Conservation (phyloP, 2,888 invertebrate species). For the Eudemis profundana region DNA sequence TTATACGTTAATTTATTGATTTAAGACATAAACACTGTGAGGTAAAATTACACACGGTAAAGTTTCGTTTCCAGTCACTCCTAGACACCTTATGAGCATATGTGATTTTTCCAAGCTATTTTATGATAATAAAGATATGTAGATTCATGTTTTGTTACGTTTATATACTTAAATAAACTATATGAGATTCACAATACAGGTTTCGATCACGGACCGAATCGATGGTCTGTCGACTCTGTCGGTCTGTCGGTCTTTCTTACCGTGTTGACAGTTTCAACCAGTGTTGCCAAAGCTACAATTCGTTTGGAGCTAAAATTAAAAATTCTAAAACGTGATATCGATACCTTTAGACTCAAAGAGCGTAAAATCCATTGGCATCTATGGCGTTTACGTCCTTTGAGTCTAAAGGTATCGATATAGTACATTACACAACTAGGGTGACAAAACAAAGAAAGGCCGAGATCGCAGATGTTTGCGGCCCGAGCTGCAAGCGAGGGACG, state of each 20-base stretch:
- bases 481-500: no score
- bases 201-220: neutral
- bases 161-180: neutral
- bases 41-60: neutral
- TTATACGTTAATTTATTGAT: slow-evolving; percentile 11
- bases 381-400: no score
- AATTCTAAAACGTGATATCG: no score
- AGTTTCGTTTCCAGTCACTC: neutral
- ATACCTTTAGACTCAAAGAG: no score
- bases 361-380: no score
- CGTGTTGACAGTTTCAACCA: slow-evolving; percentile 1
- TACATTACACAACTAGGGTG: no score
- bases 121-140: neutral
- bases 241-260: neutral
- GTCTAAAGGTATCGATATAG: no score
- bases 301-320: neutral
- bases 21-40: neutral
- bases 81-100: neutral
- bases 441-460: no score
- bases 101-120: neutral
- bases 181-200: neutral
- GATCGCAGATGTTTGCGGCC: no score
- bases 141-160: neutral
- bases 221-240: no score
- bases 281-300: no score